A percentile compares a stretch with the other conserved stretches of the same genome.
phyloP scores from a whole-genome alignment of 92 coral and sea anemone genomes.

The Epizoanthus rinbou region DNA sequence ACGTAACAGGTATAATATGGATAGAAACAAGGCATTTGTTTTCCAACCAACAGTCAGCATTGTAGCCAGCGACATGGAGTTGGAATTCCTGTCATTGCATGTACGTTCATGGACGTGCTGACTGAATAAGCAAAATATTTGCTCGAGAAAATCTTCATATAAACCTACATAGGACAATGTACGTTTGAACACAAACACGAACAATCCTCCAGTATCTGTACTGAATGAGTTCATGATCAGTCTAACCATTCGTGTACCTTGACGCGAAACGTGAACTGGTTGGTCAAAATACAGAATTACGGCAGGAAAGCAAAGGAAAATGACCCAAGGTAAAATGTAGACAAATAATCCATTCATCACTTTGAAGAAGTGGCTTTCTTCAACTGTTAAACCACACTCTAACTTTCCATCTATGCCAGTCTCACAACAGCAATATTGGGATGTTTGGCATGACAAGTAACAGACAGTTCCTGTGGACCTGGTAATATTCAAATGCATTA shows the following conservation, averaged over 20 bases:
- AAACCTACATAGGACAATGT: neutral
- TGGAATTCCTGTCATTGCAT: neutral
- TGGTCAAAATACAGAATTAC: neutral
- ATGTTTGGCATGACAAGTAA: neutral
- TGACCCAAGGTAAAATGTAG: neutral
- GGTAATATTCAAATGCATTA: neutral
- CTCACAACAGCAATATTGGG: conserved; percentile 1
- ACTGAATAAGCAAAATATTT: neutral
- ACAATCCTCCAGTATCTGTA: neutral
- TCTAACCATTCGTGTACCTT: neutral
- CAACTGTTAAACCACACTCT: neutral
- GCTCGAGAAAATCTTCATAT: neutral
- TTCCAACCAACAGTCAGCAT: too few species aligned
- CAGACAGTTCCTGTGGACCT: neutral
- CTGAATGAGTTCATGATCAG: neutral
- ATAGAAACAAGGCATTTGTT: too few species aligned
- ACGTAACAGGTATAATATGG: too few species aligned
- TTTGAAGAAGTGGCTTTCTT: neutral
- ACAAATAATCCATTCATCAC: too few species aligned
- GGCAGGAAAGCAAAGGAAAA: neutral
- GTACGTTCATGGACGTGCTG: neutral
- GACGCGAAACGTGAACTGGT: neutral
- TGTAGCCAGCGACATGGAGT: too few species aligned
- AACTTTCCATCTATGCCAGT: conserved; percentile 1
- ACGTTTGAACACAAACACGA: neutral